Evolutionary conservation across 1,140 invertebrate species (phyloP).

Genomic region (Diachasmimorpha longicaudata): DNA sequence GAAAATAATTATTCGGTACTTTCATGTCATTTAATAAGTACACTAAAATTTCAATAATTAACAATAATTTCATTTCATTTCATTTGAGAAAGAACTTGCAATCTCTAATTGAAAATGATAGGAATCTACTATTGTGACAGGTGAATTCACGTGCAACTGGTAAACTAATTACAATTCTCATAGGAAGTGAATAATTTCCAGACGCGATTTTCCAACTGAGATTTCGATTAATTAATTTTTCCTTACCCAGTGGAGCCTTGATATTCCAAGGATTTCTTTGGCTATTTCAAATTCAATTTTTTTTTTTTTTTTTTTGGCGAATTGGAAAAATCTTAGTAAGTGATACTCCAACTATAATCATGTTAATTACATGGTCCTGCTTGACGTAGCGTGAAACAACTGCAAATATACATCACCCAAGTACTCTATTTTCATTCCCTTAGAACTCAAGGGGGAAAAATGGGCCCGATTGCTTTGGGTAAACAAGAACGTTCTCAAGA

Average conservation of each 20-base stretch:
- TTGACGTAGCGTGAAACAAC: background rate
- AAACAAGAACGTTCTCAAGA: background rate
- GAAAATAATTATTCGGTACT: too few species aligned
- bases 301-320: background rate
- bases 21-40: too few species aligned
- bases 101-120: background rate
- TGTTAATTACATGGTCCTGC: background rate
- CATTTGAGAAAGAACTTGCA: background rate
- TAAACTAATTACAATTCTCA: background rate
- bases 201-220: background rate
- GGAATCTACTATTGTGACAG: background rate
- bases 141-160: background rate
- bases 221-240: conserved; percentile 1
- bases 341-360: background rate
- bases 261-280: background rate
- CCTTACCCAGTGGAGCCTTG: background rate
- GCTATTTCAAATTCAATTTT: background rate
- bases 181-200: conserved; percentile 1
- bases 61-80: background rate
- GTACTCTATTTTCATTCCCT: too few species aligned
- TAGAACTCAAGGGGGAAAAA: background rate
- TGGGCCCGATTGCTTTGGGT: background rate
- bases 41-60: too few species aligned
- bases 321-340: background rate
- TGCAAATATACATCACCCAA: background rate